A percentile compares a stretch with the other conserved stretches of the same genome.
Evolutionary conservation across 2,113 vertebrate genomes (phyloP).

Genomic region (Aptenodytes forsteri): DNA sequence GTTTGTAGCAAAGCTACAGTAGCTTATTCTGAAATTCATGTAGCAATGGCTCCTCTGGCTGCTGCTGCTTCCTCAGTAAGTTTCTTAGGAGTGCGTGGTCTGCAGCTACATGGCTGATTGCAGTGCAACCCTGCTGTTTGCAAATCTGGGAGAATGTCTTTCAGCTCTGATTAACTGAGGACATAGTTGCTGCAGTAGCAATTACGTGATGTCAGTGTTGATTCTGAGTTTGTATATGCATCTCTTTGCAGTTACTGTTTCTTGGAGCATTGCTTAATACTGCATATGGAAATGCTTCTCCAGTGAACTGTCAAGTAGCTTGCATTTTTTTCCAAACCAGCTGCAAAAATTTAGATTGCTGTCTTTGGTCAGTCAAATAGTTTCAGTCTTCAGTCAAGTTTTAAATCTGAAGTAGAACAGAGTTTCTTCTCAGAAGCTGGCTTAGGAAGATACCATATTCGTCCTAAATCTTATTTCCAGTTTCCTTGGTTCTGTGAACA

Average conservation of each 20-base stretch:
- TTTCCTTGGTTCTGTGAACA: neutral
- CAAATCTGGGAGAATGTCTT: fast-evolving
- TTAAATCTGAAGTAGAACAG: neutral
- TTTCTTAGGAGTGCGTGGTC: neutral
- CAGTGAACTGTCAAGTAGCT: neutral
- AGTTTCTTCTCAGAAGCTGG: neutral
- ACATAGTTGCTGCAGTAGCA: neutral
- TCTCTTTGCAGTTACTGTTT: neutral
- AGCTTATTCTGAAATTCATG: neutral
- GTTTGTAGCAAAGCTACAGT: neutral
- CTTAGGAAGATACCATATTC: neutral
- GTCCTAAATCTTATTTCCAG: neutral
- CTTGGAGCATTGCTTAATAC: neutral
- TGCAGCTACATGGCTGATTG: neutral
- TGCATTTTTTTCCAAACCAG: neutral
- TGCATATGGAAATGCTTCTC: neutral
- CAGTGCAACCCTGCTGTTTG: neutral
- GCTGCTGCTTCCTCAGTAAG: neutral
- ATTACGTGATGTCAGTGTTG: neutral
- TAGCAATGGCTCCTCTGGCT: neutral
- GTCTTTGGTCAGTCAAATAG: neutral
- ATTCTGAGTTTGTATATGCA: neutral
- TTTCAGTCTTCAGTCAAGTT: neutral
- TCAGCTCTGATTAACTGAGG: neutral
- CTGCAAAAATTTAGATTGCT: neutral